Evolutionary conservation across 2,888 invertebrate genomes (phyloP), one percentile per base, ranked within the genome.

Genomic region (Ditula angustiorana): DNA sequence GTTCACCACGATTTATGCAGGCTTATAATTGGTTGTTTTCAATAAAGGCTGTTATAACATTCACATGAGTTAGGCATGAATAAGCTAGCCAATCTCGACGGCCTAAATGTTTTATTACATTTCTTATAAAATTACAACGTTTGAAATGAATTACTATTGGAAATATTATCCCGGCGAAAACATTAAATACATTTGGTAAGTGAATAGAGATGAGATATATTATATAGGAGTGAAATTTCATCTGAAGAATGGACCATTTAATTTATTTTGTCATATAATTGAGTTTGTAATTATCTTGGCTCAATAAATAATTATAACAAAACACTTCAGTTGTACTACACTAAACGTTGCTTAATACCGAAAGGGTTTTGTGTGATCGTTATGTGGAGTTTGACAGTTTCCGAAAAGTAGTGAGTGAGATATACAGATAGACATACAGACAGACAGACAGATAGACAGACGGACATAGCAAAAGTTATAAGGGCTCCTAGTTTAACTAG

Each of bases 131-230:
- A 52, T 13, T 44, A 52, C 52, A 23, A 41, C 41, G 41, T 3
- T 60, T 19, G 28, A 28, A 60, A 52, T 60, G 21, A 16, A 47
- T 37, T 47, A 56, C 47, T 28, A 13, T 56, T 49, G 47, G 21
- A 61, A 56, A 61, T 55, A 28, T 37, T 35, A 37, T 47, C 35
- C 35, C 16, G 55, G 19, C 56, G 47, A 35, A 61, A 61, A 57
- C 50, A 63, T 63, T 58, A 63, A 63, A 58, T 52, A 46, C 58
- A 69, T 69, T 66, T 66, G 63, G 62, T 58, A 67, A 69, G 67
- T 68, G 66, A 70, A 71, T 68, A 70, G 59, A 66, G 63, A 67
- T 19, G 66, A 68, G 69, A 69, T 72, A 70, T 72, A 71, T 71
- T 67, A 37, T 37, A 50, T 30, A 41, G 28, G 26, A 13, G 63